Evolutionary conservation across 1,140 invertebrate species (phyloP).

Genomic region (Pseudomyrmex flavicornis): DNA sequence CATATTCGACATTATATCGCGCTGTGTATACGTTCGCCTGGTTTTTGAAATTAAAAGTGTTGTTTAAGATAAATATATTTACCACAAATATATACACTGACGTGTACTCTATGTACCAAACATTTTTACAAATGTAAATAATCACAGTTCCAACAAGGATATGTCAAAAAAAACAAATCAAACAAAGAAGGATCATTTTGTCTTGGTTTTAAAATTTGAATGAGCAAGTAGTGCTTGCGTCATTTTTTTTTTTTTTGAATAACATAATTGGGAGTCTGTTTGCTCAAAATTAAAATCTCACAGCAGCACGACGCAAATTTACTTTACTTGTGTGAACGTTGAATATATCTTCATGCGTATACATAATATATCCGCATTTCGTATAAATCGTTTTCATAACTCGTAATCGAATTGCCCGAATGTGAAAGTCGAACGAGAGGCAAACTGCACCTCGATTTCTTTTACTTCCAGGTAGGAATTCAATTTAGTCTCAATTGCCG

Average conservation of each 20-base stretch:
- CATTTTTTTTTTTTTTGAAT: not conserved
- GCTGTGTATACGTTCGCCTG: too few species aligned
- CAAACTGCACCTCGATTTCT: conserved; percentile 53
- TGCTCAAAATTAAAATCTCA: conserved; percentile 43
- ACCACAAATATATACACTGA: too few species aligned
- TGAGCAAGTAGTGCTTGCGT: not conserved
- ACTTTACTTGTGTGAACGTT: conserved; percentile 19
- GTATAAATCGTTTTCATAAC: conserved; percentile 65
- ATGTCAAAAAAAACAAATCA: not conserved
- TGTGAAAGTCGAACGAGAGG: conserved; percentile 60
- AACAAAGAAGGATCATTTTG: conserved; percentile 1
- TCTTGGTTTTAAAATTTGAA: not conserved
- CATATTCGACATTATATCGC: too few species aligned
- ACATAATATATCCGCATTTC: not conserved
- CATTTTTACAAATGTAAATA: not conserved
- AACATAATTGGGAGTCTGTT: conserved; percentile 17
- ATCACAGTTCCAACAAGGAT: conserved; percentile 1
- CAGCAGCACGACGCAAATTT: conserved; percentile 6
- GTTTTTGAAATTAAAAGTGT: too few species aligned
- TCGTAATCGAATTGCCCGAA: conserved; percentile 61
- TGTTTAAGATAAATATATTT: not conserved
- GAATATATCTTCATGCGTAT: not conserved
- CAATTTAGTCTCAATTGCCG: conserved; percentile 65
- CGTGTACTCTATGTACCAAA: not conserved
- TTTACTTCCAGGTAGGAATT: conserved; percentile 57